Evolutionary conservation across 2,113 vertebrate genomes (phyloP), one percentile per base, ranked within the genome.

Genomic region (Corvus cornix): DNA sequence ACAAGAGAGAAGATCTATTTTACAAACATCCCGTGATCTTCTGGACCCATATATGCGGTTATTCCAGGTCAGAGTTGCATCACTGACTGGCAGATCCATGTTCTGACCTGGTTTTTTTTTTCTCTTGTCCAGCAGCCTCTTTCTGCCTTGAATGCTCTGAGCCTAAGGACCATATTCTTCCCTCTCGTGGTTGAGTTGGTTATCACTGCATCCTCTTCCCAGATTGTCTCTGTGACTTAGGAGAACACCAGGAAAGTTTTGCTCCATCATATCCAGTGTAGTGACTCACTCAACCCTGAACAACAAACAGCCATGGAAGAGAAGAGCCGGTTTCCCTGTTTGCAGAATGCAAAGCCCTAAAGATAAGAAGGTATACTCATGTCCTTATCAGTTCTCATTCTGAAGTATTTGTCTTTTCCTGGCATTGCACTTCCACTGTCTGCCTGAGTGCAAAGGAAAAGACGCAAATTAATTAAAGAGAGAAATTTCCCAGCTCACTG

Each of bases 11-110:
- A 91, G 93, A 94, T 96, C 95, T 95, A 95, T 95, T 96, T 95
- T 97, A 96, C 95, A 97, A 97, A 97, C 95, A 96, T 95, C 96
- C 81, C 89, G 74, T 97, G 96, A 96, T 96, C 91, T 95, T 58
- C 91, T 94, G 95, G 94, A 97, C 94, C 84, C 94, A 49, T 87
- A 82, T 84, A 86, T 70, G 49, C 9, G 33, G 95, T 96, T 93
- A 96, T 97, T 97, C 55, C 90, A 93, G 96, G 96, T 94, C 96
- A 92, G 82, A 68, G 76, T 95, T 97, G 93, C 90, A 91, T 96
- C 93, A 96, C 52, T 74, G 44, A 81, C 72, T 55, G 52, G 52
- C 85, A 94, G 90, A 56, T 93, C 76, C 56, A 55, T 94, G 78
- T 86, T 92, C 85, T 93, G 93, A 94, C 76, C 73, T 92, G 67